Conservation (phyloP, 2,888 invertebrate genomes). For the Nymphalis c-album region DNA sequence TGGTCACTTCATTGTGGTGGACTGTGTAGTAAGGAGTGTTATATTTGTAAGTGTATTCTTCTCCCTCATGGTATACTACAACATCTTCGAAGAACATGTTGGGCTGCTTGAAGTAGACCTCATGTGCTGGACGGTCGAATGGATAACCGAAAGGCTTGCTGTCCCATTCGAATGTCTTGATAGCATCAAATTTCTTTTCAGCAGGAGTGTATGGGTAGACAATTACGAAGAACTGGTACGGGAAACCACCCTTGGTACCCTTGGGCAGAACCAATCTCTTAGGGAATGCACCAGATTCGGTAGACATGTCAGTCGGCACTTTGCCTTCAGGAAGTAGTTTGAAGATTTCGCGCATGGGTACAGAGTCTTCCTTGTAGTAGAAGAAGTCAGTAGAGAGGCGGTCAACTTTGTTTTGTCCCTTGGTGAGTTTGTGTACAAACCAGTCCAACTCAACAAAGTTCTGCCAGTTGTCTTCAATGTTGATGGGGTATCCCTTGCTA, state of each 20-base stretch:
- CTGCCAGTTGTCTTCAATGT: slow-evolving; percentile 78
- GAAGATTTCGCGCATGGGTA: slow-evolving; percentile 82
- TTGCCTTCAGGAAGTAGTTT: slow-evolving; percentile 78
- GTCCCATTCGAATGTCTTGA: slow-evolving; percentile 62
- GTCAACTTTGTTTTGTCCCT: slow-evolving; percentile 84
- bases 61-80: slow-evolving; percentile 74
- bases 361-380: slow-evolving; percentile 83
- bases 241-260: slow-evolving; percentile 85
- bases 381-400: slow-evolving; percentile 84
- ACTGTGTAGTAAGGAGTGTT: slow-evolving; percentile 50
- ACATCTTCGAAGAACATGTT: slow-evolving; percentile 84
- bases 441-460: slow-evolving; percentile 84
- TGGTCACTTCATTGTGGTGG: slow-evolving; percentile 48
- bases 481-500: slow-evolving; percentile 73
- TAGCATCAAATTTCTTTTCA: slow-evolving; percentile 52
- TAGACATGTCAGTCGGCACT: slow-evolving; percentile 78
- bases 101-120: slow-evolving; percentile 73
- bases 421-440: slow-evolving; percentile 80
- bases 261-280: slow-evolving; percentile 86
- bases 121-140: slow-evolving; percentile 77
- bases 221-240: slow-evolving; percentile 84
- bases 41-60: slow-evolving; percentile 55
- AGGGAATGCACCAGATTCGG: slow-evolving; percentile 83
- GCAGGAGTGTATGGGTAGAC: slow-evolving; percentile 78
- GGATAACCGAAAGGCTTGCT: slow-evolving; percentile 81